phyloP scores from a whole-genome alignment of 2,888 invertebrate species.

The Yponomeuta cagnagella region DNA sequence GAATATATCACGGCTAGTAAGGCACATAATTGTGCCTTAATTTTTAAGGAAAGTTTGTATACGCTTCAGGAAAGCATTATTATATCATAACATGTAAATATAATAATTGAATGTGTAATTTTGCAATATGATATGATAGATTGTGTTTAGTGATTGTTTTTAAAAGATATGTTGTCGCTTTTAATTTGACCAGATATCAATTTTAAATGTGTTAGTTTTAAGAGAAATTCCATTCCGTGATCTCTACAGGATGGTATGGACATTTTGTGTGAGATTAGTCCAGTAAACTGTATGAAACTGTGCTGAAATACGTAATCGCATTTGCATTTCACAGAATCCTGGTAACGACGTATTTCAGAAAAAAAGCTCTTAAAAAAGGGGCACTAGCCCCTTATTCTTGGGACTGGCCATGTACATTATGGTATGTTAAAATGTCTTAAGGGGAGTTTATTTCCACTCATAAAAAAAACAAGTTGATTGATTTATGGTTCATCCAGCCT shows the following conservation, averaged over 20 bases:
- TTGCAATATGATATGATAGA: constrained; percentile 16
- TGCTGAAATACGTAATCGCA: background rate
- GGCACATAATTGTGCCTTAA: constrained; percentile 1
- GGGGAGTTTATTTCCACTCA: no score
- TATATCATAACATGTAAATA: constrained; percentile 33
- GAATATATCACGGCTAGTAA: background rate
- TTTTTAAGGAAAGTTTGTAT: constrained; percentile 36
- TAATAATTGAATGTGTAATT: constrained; percentile 18
- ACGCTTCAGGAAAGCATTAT: constrained; percentile 47
- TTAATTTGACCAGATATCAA: constrained; percentile 24
- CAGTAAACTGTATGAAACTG: no score
- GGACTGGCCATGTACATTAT: no score
- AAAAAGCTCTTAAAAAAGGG: no score
- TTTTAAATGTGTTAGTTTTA: constrained; percentile 4
- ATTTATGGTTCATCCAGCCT: no score
- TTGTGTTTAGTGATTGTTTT: background rate
- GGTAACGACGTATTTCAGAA: background rate
- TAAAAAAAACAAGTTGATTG: no score
- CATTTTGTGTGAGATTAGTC: background rate
- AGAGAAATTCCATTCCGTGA: constrained; percentile 5
- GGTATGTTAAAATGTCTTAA: no score
- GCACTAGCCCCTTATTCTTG: no score
- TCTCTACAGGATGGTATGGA: background rate
- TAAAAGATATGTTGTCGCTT: background rate
- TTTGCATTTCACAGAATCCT: background rate